Percentiles rank a stretch among this genome's conserved stretches.
phyloP scores from a whole-genome alignment of 2,797 vertebrate genomes.

The Crotalus adamanteus region DNA sequence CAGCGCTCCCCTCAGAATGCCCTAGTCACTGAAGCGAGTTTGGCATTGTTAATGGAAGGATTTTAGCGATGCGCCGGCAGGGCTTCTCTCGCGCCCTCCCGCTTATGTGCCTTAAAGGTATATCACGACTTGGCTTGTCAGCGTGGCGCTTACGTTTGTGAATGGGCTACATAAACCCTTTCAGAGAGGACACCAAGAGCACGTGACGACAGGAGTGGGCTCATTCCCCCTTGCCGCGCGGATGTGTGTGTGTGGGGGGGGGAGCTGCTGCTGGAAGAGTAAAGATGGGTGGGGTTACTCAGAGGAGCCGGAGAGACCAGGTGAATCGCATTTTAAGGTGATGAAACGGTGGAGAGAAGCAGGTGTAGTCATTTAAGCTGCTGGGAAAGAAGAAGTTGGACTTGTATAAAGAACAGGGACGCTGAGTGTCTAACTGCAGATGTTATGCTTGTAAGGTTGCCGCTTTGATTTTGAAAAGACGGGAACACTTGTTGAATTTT shows the following conservation, averaged over 20 bases:
- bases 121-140: background rate
- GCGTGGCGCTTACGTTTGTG: background rate
- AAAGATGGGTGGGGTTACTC: background rate
- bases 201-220: background rate
- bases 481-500: background rate
- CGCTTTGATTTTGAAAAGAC: background rate
- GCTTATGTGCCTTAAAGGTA: constrained; percentile 23
- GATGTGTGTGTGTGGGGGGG: background rate
- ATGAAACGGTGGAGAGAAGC: background rate
- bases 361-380: background rate
- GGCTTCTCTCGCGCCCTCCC: background rate
- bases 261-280: background rate
- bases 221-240: background rate
- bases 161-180: background rate
- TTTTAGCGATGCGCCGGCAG: background rate
- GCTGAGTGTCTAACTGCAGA: background rate
- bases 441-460: background rate
- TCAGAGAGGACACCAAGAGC: background rate
- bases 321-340: background rate
- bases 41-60: constrained; percentile 22
- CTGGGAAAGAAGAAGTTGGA: background rate
- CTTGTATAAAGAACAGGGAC: background rate
- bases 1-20: background rate
- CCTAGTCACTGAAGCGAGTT: background rate
- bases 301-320: background rate